Conservation (phyloP, 2,888 invertebrate genomes). For the Apeira syringaria region DNA sequence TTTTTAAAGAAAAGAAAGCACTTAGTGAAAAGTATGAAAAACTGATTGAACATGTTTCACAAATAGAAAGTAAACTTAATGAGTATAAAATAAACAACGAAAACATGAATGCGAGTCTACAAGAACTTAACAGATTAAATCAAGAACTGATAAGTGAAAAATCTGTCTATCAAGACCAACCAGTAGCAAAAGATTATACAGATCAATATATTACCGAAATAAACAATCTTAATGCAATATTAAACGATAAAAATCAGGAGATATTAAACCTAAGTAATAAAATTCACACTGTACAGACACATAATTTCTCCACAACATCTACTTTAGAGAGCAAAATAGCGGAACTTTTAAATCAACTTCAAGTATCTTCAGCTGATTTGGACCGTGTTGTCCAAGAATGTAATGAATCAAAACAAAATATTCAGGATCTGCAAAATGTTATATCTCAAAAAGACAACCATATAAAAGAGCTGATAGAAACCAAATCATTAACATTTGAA, state of each 20-base stretch:
- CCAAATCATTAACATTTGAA: slow-evolving; percentile 67
- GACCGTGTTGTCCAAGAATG: slow-evolving; percentile 43
- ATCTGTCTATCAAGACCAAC: slow-evolving; percentile 37
- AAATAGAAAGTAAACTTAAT: slow-evolving; percentile 58
- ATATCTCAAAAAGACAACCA: slow-evolving; percentile 60
- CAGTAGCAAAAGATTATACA: slow-evolving; percentile 62
- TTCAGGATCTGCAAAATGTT: slow-evolving; percentile 48
- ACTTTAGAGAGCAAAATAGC: slow-evolving; percentile 52
- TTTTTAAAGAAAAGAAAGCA: slow-evolving; percentile 75
- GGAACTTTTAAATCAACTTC: slow-evolving; percentile 59
- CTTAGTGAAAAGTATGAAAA: slow-evolving; percentile 74
- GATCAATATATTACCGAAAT: slow-evolving; percentile 82
- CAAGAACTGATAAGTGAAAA: slow-evolving; percentile 51
- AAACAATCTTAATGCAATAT: slow-evolving; percentile 77
- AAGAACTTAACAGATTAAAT: slow-evolving; percentile 61
- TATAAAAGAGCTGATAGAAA: slow-evolving; percentile 63
- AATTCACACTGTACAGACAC: slow-evolving; percentile 49
- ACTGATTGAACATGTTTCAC: slow-evolving; percentile 72
- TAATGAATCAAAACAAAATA: slow-evolving; percentile 44
- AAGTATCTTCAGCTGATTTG: slow-evolving; percentile 40
- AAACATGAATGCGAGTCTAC: slow-evolving; percentile 53
- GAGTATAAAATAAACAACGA: slow-evolving; percentile 63
- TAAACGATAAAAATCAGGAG: slow-evolving; percentile 76
- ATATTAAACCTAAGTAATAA: slow-evolving; percentile 60
- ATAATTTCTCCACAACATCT: slow-evolving; percentile 43